Conservation (phyloP, 2,797 vertebrate genomes). For the Gouania willdenowi region DNA sequence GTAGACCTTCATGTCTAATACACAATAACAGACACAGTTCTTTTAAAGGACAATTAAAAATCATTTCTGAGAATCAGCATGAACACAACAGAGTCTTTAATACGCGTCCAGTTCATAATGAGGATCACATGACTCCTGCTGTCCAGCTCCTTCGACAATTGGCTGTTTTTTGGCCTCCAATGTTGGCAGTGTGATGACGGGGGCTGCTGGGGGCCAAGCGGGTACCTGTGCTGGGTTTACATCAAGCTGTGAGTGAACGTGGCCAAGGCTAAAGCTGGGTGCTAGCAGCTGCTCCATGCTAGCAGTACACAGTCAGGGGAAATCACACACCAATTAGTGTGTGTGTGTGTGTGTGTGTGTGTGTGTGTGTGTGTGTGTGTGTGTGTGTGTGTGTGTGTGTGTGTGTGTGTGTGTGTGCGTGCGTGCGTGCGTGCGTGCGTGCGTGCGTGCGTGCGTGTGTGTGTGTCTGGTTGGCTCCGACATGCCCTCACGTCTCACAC, state of each 20-base stretch:
- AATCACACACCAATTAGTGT: conserved; percentile 65
- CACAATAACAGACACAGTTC: background rate
- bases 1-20: background rate
- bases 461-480: conserved; percentile 31
- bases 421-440: too few relatives aligned
- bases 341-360: conserved; percentile 35
- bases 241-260: conserved; percentile 69
- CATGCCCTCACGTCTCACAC: conserved; percentile 7
- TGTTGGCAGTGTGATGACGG: conserved; percentile 67
- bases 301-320: conserved; percentile 54
- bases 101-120: conserved; percentile 17
- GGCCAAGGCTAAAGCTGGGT: conserved; percentile 60
- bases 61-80: conserved; percentile 4
- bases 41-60: background rate
- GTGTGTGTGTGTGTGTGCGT: background rate
- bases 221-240: conserved; percentile 63
- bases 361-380: conserved; percentile 19
- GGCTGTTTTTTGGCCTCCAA: conserved; percentile 43
- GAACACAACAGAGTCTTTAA: too few relatives aligned
- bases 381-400: conserved; percentile 4
- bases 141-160: conserved; percentile 44
- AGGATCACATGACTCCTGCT: conserved; percentile 16
- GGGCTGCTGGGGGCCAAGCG: conserved; percentile 43
- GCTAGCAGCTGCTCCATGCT: conserved; percentile 58
- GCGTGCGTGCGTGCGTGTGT: background rate